Evolutionary conservation across 2,888 invertebrate species (phyloP).

Genomic region (Ophonus ardosiacus): DNA sequence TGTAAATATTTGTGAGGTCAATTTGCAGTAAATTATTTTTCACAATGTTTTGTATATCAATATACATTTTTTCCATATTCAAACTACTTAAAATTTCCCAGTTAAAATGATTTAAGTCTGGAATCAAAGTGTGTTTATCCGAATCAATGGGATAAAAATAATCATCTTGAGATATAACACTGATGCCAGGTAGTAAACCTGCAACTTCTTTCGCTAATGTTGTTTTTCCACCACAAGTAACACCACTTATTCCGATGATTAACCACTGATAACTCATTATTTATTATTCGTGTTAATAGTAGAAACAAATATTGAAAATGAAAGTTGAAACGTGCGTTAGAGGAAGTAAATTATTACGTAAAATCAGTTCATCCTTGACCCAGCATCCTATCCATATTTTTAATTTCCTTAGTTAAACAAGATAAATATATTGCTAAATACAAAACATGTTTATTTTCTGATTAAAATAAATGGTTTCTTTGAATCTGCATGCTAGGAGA

Average conservation of each 20-base stretch:
- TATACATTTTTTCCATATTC: slow-evolving; percentile 85
- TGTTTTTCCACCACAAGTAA: slow-evolving; percentile 91
- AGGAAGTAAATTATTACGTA: slow-evolving; percentile 52
- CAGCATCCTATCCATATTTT: slow-evolving; percentile 8
- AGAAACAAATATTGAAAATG: neutral
- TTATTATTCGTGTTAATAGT: slow-evolving; percentile 3
- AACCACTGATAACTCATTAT: slow-evolving; percentile 65
- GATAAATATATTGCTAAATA: neutral
- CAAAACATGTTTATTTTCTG: too few species aligned
- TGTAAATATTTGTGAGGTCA: slow-evolving; percentile 2
- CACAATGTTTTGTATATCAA: slow-evolving; percentile 78
- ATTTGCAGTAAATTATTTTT: slow-evolving; percentile 64
- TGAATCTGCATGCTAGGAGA: neutral
- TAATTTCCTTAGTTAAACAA: slow-evolving; percentile 1
- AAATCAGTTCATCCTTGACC: slow-evolving; percentile 33
- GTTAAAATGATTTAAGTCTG: slow-evolving; percentile 84
- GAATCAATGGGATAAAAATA: slow-evolving; percentile 85
- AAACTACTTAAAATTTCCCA: slow-evolving; percentile 85
- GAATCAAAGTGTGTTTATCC: slow-evolving; percentile 81
- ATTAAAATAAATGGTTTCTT: too few species aligned
- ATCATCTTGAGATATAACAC: slow-evolving; percentile 84
- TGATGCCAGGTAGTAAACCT: slow-evolving; percentile 73
- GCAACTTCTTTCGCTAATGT: slow-evolving; percentile 81
- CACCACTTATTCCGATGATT: slow-evolving; percentile 86
- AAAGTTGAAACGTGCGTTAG: neutral